Evolutionary conservation across 35 echinoderm and acorn worm genomes (phyloP), one percentile per base, ranked within the genome.

Genomic region (Apostichopus japonicus): DNA sequence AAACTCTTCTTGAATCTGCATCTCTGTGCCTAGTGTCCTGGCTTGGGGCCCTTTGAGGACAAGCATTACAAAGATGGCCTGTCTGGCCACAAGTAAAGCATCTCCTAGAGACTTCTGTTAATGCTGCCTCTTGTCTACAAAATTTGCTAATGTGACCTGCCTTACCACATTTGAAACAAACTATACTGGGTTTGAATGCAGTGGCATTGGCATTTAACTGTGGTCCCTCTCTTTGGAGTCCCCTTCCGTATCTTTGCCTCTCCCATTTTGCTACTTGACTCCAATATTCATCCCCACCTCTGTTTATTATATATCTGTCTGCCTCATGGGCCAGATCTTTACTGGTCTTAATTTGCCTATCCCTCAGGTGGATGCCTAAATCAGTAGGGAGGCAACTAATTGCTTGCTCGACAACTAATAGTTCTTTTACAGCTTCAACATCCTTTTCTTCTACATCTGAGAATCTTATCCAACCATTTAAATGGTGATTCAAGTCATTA

Each of bases 91-190:
- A 82, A 44, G 4, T 53, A 54, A 82, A 82, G 54, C 79, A 81
- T 82, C 54, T 54, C 54, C 79, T 82, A 17, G 2, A 3, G 77
- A 17, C 77, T 17, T 17, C 1, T 13, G 6, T 24, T 27, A 27
- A 27, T 82, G 33, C 54, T 54, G 44, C 8, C 54, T 55, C 14
- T 17, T 52, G 17, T 25, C 4, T 44, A 53, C 51, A 6, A 27
- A 52, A 8, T 55, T 15, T 55, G 79, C 21, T 53, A 82, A 52
- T 44, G 10, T 25, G 25, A 25, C 76, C 76, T 23, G 10, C 9
- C 44, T 78, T 78, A 3, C 76, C 76, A 78, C 76, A 78, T 24
- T 23, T 78, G 5, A 78, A 78, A 78, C 76, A 78, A n/a, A 78
- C 76, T 21, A 0, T 33, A 2, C 1, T 19, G 25, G 25, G 25